These are phyloP conservation scores for Coelogynopora nodosa DNA, from an alignment of 2,888 invertebrate genomes.

Conservation along the genomic window DNA sequence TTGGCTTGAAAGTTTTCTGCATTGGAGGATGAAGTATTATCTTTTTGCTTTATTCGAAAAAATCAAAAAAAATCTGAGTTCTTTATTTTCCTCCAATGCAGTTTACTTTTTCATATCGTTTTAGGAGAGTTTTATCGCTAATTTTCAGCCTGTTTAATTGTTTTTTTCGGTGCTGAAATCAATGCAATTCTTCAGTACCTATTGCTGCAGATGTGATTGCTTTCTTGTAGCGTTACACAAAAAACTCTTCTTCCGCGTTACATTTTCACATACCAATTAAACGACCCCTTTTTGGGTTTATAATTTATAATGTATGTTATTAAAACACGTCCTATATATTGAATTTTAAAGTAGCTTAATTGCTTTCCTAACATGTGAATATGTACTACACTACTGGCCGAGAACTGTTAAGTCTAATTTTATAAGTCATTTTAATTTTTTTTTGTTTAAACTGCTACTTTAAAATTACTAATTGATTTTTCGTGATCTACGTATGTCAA, in stretches of 20 bases:
- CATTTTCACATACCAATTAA: neutral
- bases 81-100: neutral
- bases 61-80: neutral
- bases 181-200: conserved; percentile 1
- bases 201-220: conserved; percentile 22
- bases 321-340: conserved; percentile 16
- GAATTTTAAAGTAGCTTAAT: neutral
- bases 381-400: neutral
- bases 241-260: neutral
- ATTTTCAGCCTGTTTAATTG: conserved; percentile 5
- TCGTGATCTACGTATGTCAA: neutral
- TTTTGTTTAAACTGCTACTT: neutral
- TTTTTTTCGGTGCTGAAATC: conserved; percentile 8
- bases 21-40: neutral
- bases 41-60: neutral
- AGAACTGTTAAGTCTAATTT: neutral
- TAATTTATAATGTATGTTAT: conserved; percentile 12
- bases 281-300: conserved; percentile 9
- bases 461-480: neutral
- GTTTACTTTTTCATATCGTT: neutral
- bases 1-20: neutral
- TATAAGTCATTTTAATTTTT: neutral
- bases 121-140: conserved; percentile 11
- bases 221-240: conserved; percentile 16
- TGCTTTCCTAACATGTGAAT: neutral